Evolutionary conservation across 2,888 invertebrate species (phyloP), one percentile per base, ranked within the genome.

Genomic region (Oligia strigilis): DNA sequence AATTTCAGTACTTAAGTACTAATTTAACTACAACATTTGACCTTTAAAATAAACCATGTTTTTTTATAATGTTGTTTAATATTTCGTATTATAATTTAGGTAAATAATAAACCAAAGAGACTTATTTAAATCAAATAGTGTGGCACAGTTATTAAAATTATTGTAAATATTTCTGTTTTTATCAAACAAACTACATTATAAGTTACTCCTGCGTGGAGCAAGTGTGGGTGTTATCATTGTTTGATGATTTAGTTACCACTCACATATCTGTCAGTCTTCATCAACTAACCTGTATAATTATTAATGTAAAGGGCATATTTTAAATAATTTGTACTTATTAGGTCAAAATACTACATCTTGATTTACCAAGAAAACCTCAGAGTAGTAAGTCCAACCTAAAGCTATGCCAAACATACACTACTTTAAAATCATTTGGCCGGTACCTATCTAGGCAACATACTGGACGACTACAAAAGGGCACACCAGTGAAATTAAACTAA

Each of bases 281-380:
- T 40, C 40, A 65, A 65, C 72, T 76, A 76, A 75, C 66, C 75
- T 80, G 67, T 43, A 52, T 78, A 72, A 72, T 67, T 66, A 77
- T 75, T 67, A 14, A 76, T 64, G 36, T 75, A 69, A 75, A 78
- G 67, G 46, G n/a, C 49, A 80, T 62, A 58, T 73, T 85, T 81
- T 80, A 87, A 75, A 71, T 87, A 78, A 79, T 88, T 88, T 88
- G 88, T 88, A 88, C 88, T 88, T 81, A 72, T 78, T 81, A 82
- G 74, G 81, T 81, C 73, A 75, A 82, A 76, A 79, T 70, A 81
- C 86, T 89, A 89, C 78, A 80, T 84, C 76, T 80, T 84, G 84
- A 87, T 88, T 89, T 86, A 85, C 29, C 77, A 29, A 73, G 19
- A 81, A 89, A 88, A 84, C 84, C 83, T 70, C 83, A 80, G 78